phyloP scores from a whole-genome alignment of 2,888 invertebrate species.

The Pyrgus malvae region DNA sequence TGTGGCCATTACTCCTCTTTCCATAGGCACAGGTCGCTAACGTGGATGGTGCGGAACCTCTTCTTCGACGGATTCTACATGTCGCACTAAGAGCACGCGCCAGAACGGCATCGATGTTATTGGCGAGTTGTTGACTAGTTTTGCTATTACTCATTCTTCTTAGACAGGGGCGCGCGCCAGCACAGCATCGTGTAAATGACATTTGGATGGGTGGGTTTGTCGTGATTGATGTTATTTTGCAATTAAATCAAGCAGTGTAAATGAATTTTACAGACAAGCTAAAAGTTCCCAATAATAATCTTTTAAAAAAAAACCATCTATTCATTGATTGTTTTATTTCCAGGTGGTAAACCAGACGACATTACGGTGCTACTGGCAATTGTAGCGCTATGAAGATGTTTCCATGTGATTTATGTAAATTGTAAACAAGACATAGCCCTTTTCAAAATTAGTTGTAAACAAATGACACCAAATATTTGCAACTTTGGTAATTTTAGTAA shows the following conservation, averaged over 20 bases:
- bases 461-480: constrained; percentile 64
- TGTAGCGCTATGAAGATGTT: constrained; percentile 88
- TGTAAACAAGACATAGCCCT: constrained; percentile 37
- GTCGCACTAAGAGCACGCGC: constrained; percentile 94
- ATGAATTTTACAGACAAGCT: too few relatives aligned
- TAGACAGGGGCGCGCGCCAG: constrained; percentile 94
- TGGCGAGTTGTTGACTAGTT: constrained; percentile 83
- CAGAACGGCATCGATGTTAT: constrained; percentile 96
- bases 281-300: too few relatives aligned
- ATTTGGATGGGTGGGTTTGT: too few relatives aligned
- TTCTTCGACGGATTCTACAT: constrained; percentile 97
- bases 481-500: constrained; percentile 9
- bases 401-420: constrained; percentile 54
- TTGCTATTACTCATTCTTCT: too few relatives aligned
- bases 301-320: not conserved
- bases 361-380: constrained; percentile 98
- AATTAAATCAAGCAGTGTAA: too few relatives aligned
- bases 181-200: constrained; percentile 97
- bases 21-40: too few relatives aligned
- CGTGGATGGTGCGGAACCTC: constrained; percentile 96
- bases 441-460: constrained; percentile 58
- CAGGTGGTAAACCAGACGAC: constrained; percentile 99
- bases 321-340: constrained; percentile 53
- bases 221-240: too few relatives aligned
- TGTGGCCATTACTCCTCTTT: not conserved